Evolutionary conservation across 2,888 invertebrate genomes (phyloP).

Genomic region (Tridacna crocea): DNA sequence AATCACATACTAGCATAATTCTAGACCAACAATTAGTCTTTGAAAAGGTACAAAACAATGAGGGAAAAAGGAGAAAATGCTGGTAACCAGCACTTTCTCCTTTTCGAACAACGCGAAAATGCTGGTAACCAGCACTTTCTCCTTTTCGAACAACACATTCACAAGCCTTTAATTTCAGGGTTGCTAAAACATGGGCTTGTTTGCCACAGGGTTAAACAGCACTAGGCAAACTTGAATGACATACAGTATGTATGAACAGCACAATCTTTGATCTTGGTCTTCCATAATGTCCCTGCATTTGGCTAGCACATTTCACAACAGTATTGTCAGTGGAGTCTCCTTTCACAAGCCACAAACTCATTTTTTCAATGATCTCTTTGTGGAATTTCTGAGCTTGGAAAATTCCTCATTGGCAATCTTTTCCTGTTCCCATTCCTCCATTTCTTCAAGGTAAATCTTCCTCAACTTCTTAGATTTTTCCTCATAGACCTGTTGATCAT

Average conservation of each 20-base stretch:
- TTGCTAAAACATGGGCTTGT: background rate
- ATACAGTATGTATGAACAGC: background rate
- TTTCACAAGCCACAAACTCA: background rate
- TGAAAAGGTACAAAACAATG: too few species aligned
- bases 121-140: background rate
- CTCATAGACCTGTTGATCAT: slow-evolving; percentile 24
- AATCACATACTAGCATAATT: too few species aligned
- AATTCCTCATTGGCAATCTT: slow-evolving; percentile 27
- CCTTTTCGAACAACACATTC: background rate
- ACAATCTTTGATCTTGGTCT: too few species aligned
- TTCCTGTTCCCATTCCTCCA: slow-evolving; percentile 28
- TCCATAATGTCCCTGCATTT: too few species aligned
- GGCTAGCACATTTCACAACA: too few species aligned
- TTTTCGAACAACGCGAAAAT: too few species aligned
- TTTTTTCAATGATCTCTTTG: slow-evolving; percentile 4
- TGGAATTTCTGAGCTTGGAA: slow-evolving; percentile 32
- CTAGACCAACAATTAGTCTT: too few species aligned
- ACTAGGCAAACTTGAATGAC: background rate
- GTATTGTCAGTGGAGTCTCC: too few species aligned
- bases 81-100: background rate
- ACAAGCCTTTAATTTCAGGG: too few species aligned
- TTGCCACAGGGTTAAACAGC: background rate
- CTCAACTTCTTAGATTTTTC: slow-evolving; percentile 2
- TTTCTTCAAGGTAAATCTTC: slow-evolving; percentile 17
- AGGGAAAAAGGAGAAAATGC: too few species aligned